Conservation (phyloP, 1,140 invertebrate genomes). For the Melipona quadrifasciata region DNA sequence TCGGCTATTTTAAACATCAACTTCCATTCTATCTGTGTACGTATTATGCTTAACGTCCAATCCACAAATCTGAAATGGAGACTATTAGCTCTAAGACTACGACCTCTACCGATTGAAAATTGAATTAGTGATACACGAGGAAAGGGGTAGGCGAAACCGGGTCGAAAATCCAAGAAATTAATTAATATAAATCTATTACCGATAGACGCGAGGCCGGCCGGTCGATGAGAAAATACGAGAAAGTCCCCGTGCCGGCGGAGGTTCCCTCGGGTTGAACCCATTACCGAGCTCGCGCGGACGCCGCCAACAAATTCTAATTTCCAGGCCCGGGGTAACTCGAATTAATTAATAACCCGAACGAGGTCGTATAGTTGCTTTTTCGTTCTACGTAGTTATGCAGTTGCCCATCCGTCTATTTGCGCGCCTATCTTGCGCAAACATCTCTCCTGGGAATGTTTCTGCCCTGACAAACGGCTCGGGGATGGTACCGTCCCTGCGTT, state of each 20-base stretch:
- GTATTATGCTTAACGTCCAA: too few species aligned
- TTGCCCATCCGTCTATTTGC: conserved; percentile 12
- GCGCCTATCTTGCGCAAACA: not conserved
- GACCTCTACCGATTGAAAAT: not conserved
- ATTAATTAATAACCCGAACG: conserved; percentile 59
- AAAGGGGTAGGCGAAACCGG: not conserved
- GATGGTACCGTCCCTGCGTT: not conserved
- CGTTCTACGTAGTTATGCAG: not conserved
- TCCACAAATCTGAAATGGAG: too few species aligned
- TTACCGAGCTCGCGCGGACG: conserved; percentile 12
- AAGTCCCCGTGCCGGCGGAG: not conserved
- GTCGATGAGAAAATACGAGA: conserved; percentile 43
- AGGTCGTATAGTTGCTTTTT: conserved; percentile 20
- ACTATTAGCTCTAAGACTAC: not conserved
- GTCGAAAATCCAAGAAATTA: conserved; percentile 23
- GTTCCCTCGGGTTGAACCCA: not conserved
- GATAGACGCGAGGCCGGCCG: not conserved
- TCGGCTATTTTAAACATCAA: too few species aligned
- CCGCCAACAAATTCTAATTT: conserved; percentile 55
- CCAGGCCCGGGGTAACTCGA: conserved; percentile 40
- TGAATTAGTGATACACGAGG: not conserved
- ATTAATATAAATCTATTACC: conserved; percentile 45
- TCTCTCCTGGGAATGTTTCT: conserved; percentile 26
- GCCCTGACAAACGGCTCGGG: conserved; percentile 10
- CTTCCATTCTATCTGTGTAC: too few species aligned